These are phyloP conservation scores for Troides oblongomaculatus DNA, from an alignment of 2,888 invertebrate genomes.

Conservation along the genomic window DNA sequence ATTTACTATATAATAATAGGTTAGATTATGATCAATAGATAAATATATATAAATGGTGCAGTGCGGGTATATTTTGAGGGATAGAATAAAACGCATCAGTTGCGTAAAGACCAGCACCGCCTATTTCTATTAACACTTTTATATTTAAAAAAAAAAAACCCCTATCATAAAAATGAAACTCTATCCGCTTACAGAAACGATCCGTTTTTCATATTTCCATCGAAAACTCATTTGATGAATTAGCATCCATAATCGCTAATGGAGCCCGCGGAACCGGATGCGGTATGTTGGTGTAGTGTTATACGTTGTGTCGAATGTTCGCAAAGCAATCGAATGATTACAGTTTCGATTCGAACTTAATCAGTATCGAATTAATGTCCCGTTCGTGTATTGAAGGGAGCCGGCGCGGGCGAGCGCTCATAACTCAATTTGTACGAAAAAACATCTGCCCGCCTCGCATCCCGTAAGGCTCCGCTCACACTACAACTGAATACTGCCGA, in stretches of 20 bases:
- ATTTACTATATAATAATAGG: too few relatives aligned
- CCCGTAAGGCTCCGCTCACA: constrained; percentile 37
- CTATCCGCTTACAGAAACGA: constrained; percentile 5
- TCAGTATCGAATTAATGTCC: constrained; percentile 34
- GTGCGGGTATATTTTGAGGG: constrained; percentile 10
- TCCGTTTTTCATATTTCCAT: constrained; percentile 14
- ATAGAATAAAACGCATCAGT: constrained; percentile 6
- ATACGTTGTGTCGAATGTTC: constrained; percentile 12
- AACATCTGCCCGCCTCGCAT: constrained; percentile 51
- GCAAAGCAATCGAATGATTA: constrained; percentile 21
- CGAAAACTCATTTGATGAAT: constrained; percentile 22
- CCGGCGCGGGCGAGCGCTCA: constrained; percentile 36
- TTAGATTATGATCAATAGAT: neutral
- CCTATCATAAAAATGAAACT: neutral
- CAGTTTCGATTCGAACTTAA: constrained; percentile 23
- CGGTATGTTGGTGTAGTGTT: neutral
- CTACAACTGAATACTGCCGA: neutral
- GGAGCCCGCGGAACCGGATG: constrained; percentile 17
- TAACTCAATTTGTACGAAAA: constrained; percentile 46
- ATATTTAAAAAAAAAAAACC: constrained; percentile 20
- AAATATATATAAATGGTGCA: constrained; percentile 1
- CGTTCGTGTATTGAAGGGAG: constrained; percentile 34
- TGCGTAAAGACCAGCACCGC: neutral
- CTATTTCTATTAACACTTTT: constrained; percentile 14
- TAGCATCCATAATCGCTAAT: constrained; percentile 26